A percentile compares a stretch with the other conserved stretches of the same genome.
Evolutionary conservation across 2,797 vertebrate genomes (phyloP).

Genomic region (Characodon lateralis): DNA sequence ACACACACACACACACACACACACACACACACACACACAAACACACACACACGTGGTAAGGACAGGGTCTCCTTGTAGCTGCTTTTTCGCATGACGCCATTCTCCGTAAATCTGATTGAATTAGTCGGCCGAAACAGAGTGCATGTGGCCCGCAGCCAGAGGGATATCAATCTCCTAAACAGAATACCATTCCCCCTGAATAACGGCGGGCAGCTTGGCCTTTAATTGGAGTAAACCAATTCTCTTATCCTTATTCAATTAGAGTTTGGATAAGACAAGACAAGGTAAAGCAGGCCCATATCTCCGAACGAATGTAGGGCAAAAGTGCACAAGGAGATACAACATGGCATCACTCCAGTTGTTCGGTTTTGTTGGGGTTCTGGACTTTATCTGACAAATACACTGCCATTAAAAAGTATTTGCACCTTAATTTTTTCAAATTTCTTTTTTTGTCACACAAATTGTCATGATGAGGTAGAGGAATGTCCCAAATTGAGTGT

Average conservation of each 20-base stretch:
- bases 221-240: conserved; percentile 81
- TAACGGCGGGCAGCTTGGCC: conserved; percentile 70
- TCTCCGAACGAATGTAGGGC: conserved; percentile 52
- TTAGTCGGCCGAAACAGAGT: conserved; percentile 75
- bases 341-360: conserved; percentile 12
- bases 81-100: conserved; percentile 81
- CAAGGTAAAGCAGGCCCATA: conserved; percentile 50
- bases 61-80: conserved; percentile 77
- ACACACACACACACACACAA: conserved; percentile 24
- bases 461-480: no score
- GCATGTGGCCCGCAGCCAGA: conserved; percentile 74
- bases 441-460: background rate
- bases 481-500: no score
- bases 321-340: conserved; percentile 45
- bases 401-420: background rate
- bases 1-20: conserved; percentile 24
- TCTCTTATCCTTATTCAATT: conserved; percentile 78
- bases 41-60: conserved; percentile 43
- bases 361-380: background rate
- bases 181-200: conserved; percentile 68
- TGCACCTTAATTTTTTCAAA: background rate
- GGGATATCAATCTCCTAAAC: conserved; percentile 79
- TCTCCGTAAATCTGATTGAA: conserved; percentile 83
- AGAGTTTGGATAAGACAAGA: conserved; percentile 66
- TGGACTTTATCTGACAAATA: background rate